Evolutionary conservation across 2,797 vertebrate genomes (phyloP).

Genomic region (Thunnus albacares): DNA sequence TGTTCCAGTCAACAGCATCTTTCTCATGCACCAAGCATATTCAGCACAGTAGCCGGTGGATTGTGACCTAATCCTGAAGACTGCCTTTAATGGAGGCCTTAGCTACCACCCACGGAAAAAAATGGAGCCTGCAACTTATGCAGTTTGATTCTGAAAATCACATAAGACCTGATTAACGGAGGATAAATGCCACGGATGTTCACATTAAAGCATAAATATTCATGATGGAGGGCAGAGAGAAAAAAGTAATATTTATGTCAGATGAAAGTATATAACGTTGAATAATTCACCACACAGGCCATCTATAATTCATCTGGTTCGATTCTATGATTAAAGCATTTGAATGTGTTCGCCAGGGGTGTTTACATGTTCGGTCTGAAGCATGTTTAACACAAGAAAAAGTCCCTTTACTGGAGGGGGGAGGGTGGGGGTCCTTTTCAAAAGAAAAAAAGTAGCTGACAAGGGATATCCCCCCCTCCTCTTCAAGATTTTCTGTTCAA

Average conservation of each 20-base stretch:
- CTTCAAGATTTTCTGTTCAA: constrained; percentile 56
- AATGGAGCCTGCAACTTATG: constrained; percentile 75
- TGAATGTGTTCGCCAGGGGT: constrained; percentile 82
- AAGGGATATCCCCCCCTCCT: constrained; percentile 64
- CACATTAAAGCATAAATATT: constrained; percentile 87
- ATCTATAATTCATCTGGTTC: constrained; percentile 87
- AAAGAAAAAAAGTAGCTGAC: constrained; percentile 80
- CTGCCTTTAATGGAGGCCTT: constrained; percentile 73
- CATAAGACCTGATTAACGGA: constrained; percentile 86
- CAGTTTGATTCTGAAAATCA: constrained; percentile 85
- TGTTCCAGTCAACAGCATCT: constrained; percentile 40
- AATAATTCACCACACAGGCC: constrained; percentile 83
- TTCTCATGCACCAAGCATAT: constrained; percentile 46
- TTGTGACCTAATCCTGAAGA: constrained; percentile 77
- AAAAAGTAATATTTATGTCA: constrained; percentile 87
- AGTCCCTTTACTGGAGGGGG: constrained; percentile 69
- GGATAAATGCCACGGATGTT: constrained; percentile 85
- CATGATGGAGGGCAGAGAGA: constrained; percentile 75
- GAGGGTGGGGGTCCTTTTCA: constrained; percentile 62
- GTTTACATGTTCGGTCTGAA: constrained; percentile 83
- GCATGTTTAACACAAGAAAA: constrained; percentile 84
- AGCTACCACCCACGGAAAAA: constrained; percentile 71
- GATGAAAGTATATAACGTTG: constrained; percentile 87
- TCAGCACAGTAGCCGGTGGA: constrained; percentile 61
- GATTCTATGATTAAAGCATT: constrained; percentile 87